Evolutionary conservation across 53 echinoderm and acorn worm species (phyloP).

Genomic region (Mesocentrotus franciscanus): DNA sequence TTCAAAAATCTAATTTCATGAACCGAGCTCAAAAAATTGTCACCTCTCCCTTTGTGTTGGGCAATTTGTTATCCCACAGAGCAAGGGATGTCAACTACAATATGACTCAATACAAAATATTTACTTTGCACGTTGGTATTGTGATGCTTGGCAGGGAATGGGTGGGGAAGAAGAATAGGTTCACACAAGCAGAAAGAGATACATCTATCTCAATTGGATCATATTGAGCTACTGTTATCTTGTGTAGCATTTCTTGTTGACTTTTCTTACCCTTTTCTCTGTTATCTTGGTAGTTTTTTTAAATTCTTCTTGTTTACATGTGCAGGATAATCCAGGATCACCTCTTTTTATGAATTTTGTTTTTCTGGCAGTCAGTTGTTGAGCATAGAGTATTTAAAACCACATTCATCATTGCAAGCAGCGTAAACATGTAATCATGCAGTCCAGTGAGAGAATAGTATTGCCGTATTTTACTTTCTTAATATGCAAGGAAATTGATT

Average conservation of each 20-base stretch:
- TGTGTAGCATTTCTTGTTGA: background rate
- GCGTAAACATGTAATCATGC: no score
- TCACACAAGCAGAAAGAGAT: constrained; percentile 20
- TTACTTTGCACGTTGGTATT: constrained; percentile 34
- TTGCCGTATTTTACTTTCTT: no score
- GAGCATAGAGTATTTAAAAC: no score
- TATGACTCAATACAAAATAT: constrained; percentile 41
- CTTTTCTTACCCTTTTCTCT: background rate
- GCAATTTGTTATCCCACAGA: constrained; percentile 36
- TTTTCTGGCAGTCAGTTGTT: no score
- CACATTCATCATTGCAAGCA: no score
- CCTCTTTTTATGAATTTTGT: no score
- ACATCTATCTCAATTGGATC: background rate
- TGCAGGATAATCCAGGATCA: no score
- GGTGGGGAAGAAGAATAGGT: background rate
- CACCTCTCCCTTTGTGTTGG: background rate
- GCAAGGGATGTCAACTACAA: constrained; percentile 26
- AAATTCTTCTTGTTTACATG: background rate
- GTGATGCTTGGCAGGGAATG: constrained; percentile 30
- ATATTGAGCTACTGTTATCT: background rate
- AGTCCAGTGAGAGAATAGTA: no score
- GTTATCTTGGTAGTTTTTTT: background rate
- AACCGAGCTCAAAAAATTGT: background rate
- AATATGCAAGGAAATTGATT: background rate
- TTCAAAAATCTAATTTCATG: background rate